These are phyloP conservation scores for Ploceus nigricollis DNA, from an alignment of 2,113 vertebrate genomes.

Conservation along the genomic window DNA sequence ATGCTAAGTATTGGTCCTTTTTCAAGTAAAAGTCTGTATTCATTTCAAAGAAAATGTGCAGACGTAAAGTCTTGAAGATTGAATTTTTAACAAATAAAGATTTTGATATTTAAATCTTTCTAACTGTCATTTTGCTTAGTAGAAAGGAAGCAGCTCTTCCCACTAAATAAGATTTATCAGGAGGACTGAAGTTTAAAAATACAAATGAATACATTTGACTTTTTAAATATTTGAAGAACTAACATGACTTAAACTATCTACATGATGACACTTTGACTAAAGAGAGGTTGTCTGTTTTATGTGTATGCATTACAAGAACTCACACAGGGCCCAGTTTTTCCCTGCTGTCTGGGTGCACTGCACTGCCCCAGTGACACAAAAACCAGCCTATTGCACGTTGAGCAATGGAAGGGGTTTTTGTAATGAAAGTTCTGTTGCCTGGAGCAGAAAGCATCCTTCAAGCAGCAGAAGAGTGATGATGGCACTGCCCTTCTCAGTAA, in stretches of 20 bases:
- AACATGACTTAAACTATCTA: background rate
- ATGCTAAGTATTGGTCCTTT: background rate
- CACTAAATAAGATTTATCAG: background rate
- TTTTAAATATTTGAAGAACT: background rate
- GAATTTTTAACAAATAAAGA: background rate
- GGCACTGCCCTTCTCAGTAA: background rate
- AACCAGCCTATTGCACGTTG: background rate
- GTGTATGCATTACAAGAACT: background rate
- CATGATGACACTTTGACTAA: background rate
- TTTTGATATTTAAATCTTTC: background rate
- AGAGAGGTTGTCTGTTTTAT: background rate
- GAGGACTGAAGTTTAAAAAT: background rate
- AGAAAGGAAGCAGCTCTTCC: background rate
- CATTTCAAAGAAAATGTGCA: background rate
- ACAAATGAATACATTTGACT: background rate
- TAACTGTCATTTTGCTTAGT: background rate
- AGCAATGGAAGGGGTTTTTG: background rate
- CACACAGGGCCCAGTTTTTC: fast-evolving
- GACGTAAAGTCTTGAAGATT: background rate
- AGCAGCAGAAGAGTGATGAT: background rate
- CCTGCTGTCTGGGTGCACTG: background rate
- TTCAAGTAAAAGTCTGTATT: background rate
- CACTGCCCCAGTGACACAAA: background rate
- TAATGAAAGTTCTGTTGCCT: background rate
- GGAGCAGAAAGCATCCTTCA: background rate